A percentile compares a stretch with the other conserved stretches of the same genome.
Evolutionary conservation across 2,797 vertebrate species (phyloP).

Genomic region (Rhabdomys pumilio): DNA sequence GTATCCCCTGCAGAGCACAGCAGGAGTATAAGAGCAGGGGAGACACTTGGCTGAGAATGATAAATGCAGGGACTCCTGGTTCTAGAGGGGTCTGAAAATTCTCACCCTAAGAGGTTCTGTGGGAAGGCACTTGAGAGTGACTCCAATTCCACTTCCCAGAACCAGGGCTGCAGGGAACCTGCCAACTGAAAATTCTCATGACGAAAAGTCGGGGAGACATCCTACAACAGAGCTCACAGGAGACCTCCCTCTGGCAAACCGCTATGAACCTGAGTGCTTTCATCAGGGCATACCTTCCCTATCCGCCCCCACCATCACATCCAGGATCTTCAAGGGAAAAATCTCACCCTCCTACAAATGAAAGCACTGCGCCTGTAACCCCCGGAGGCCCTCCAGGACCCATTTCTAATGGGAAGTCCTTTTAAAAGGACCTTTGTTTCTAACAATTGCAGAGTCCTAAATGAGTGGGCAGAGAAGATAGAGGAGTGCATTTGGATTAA

Average conservation of each 20-base stretch:
- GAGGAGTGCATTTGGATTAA: conserved; percentile 43
- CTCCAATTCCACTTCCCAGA: neutral
- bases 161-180: neutral
- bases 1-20: neutral
- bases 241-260: neutral
- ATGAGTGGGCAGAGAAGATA: neutral
- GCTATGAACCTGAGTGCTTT: neutral
- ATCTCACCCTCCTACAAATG: conserved; percentile 7
- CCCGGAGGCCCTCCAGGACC: neutral
- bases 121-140: neutral
- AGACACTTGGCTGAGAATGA: neutral
- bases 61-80: neutral
- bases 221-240: neutral
- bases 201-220: neutral
- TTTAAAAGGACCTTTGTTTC: conserved; percentile 63
- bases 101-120: neutral
- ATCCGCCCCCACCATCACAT: conserved; percentile 32
- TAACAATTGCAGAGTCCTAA: conserved; percentile 59
- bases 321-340: conserved; percentile 30
- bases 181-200: neutral
- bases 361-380: neutral
- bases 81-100: neutral
- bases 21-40: neutral
- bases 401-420: conserved; percentile 46
- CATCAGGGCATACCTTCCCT: neutral